Evolutionary conservation across 1,140 invertebrate species (phyloP).

Genomic region (Cotesia typhae): DNA sequence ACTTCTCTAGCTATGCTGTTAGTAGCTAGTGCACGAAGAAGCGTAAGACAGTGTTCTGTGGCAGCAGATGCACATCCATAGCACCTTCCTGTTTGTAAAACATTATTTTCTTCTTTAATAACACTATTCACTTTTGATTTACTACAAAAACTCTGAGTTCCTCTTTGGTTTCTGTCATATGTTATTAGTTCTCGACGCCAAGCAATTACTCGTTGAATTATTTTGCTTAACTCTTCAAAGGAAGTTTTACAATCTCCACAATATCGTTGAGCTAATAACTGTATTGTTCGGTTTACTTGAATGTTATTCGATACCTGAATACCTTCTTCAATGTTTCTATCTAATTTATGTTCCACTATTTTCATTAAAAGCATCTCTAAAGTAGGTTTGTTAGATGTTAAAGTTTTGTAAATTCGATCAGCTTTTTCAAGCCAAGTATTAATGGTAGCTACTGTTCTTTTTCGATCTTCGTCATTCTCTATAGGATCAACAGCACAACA

Average conservation of each 20-base stretch:
- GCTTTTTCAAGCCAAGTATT: slow-evolving; percentile 92
- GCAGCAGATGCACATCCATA: slow-evolving; percentile 88
- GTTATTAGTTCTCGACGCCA: slow-evolving; percentile 90
- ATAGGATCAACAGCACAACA: slow-evolving; percentile 97
- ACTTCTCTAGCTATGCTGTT: slow-evolving; percentile 80
- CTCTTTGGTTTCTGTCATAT: slow-evolving; percentile 86
- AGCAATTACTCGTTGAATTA: slow-evolving; percentile 90
- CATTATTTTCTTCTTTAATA: slow-evolving; percentile 37
- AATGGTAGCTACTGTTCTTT: slow-evolving; percentile 91
- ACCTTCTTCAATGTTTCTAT: slow-evolving; percentile 71
- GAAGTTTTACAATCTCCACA: slow-evolving; percentile 93
- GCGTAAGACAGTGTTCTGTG: slow-evolving; percentile 92
- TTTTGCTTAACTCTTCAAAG: slow-evolving; percentile 96
- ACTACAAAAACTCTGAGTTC: slow-evolving; percentile 28
- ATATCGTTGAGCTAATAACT: slow-evolving; percentile 90
- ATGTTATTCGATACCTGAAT: slow-evolving; percentile 65
- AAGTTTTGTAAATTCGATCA: slow-evolving; percentile 90
- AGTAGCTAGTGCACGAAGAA: slow-evolving; percentile 90
- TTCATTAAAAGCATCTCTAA: slow-evolving; percentile 84
- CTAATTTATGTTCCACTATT: slow-evolving; percentile 79
- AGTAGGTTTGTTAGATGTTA: slow-evolving; percentile 88
- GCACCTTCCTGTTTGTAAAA: slow-evolving; percentile 69
- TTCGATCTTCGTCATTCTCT: slow-evolving; percentile 95
- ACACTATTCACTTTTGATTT: slow-evolving; percentile 36
- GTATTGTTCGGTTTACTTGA: slow-evolving; percentile 85